phyloP scores from a whole-genome alignment of 2,888 invertebrate species.

The Drosophila nigricruria region DNA sequence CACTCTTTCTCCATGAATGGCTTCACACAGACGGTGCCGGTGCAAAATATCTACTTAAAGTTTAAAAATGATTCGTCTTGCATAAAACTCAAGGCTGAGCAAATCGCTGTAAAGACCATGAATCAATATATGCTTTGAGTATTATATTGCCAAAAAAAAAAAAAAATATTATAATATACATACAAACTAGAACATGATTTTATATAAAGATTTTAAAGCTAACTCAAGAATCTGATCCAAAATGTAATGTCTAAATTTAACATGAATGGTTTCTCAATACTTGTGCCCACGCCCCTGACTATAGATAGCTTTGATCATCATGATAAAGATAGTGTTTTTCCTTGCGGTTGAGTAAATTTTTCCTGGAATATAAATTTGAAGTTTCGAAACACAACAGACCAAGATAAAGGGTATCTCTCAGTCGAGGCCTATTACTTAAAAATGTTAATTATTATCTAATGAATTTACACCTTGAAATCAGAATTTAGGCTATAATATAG shows the following conservation, averaged over 20 bases:
- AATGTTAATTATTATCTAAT: not conserved
- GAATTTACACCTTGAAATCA: not conserved
- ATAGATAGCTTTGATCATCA: slow-evolving; percentile 16
- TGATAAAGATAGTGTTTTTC: not conserved
- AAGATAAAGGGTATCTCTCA: not conserved
- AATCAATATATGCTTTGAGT: slow-evolving; percentile 75
- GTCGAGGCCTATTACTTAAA: not conserved
- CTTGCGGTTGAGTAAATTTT: not conserved
- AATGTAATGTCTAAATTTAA: slow-evolving; percentile 29
- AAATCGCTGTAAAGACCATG: slow-evolving; percentile 76
- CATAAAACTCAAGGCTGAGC: slow-evolving; percentile 50
- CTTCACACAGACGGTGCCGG: slow-evolving; percentile 82
- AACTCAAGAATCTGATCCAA: not conserved
- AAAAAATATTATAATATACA: not conserved
- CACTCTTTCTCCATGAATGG: slow-evolving; percentile 84
- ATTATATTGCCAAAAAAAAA: not conserved
- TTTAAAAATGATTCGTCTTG: slow-evolving; percentile 64
- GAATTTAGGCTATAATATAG: not conserved
- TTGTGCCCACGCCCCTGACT: slow-evolving; percentile 34
- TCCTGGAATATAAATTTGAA: not conserved
- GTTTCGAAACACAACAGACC: not conserved
- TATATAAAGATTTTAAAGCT: not conserved
- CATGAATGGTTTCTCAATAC: slow-evolving; percentile 1
- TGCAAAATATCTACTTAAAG: slow-evolving; percentile 77
- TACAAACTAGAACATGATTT: not conserved